A percentile compares a stretch with the other conserved stretches of the same genome.
Conservation (phyloP, 2,797 vertebrate genomes). For the Sarcophilus harrisii region DNA sequence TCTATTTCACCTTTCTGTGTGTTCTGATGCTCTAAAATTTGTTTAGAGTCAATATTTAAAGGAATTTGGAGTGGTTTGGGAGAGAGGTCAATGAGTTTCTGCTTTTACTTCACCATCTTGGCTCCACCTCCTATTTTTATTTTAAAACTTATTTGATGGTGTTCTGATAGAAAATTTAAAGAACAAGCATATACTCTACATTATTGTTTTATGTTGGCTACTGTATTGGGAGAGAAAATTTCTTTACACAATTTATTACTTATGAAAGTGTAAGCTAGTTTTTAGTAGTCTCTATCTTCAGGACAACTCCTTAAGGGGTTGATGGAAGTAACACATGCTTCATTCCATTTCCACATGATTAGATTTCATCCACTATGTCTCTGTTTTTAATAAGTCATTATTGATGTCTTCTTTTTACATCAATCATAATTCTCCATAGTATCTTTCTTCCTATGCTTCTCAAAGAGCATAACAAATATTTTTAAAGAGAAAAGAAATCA, state of each 20-base stretch:
- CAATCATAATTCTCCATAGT: not conserved
- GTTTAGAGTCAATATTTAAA: too few relatives aligned
- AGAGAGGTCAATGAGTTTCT: too few relatives aligned
- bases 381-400: not conserved
- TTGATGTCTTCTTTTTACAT: not conserved
- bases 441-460: not conserved
- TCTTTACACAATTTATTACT: not conserved
- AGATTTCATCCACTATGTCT: not conserved
- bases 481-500: not conserved
- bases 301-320: not conserved
- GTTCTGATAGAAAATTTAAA: not conserved
- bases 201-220: not conserved
- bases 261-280: not conserved
- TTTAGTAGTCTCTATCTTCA: not conserved
- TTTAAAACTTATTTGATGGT: not conserved
- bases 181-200: not conserved
- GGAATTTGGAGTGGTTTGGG: too few relatives aligned
- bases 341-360: not conserved
- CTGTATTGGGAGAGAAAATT: not conserved
- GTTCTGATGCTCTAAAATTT: too few relatives aligned
- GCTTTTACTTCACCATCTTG: too few relatives aligned
- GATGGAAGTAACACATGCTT: not conserved
- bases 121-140: not conserved
- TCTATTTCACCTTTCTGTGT: too few relatives aligned
- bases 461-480: not conserved